These are phyloP conservation scores for Neopipo cinnamomea DNA, from an alignment of 2,113 vertebrate species.

Conservation along the genomic window DNA sequence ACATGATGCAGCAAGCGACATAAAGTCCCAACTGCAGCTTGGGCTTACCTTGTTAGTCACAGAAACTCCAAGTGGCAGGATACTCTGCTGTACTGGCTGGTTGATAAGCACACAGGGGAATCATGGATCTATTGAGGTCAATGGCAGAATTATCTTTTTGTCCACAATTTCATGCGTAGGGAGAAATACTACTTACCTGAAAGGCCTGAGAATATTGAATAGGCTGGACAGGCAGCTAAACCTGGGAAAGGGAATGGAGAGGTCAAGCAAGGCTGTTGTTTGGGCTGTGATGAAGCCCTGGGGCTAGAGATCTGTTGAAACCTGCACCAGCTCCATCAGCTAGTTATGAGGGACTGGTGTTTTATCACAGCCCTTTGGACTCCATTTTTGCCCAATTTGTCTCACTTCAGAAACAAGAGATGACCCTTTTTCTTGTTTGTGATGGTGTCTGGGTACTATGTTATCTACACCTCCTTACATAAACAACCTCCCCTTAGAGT, in stretches of 20 bases:
- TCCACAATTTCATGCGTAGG: neutral
- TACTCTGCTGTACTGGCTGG: neutral
- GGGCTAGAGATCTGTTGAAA: neutral
- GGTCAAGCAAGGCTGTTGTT: neutral
- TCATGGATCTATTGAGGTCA: neutral
- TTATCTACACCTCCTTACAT: neutral
- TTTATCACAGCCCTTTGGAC: neutral
- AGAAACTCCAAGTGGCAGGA: neutral
- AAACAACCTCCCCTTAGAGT: neutral
- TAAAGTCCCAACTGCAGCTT: neutral
- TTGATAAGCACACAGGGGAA: neutral
- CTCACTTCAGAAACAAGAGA: neutral
- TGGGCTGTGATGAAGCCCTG: neutral
- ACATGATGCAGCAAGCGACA: neutral
- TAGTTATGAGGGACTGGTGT: neutral
- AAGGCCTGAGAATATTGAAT: neutral
- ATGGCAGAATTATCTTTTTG: neutral
- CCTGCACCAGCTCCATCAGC: accelerated
- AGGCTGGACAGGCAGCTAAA: neutral
- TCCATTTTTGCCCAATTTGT: accelerated
- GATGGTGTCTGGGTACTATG: neutral
- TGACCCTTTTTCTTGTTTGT: neutral
- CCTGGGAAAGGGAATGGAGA: neutral
- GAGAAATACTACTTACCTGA: neutral
- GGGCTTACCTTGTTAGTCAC: neutral